phyloP scores from a whole-genome alignment of 2,888 invertebrate species.

The Leptopilina drosophilae region DNA sequence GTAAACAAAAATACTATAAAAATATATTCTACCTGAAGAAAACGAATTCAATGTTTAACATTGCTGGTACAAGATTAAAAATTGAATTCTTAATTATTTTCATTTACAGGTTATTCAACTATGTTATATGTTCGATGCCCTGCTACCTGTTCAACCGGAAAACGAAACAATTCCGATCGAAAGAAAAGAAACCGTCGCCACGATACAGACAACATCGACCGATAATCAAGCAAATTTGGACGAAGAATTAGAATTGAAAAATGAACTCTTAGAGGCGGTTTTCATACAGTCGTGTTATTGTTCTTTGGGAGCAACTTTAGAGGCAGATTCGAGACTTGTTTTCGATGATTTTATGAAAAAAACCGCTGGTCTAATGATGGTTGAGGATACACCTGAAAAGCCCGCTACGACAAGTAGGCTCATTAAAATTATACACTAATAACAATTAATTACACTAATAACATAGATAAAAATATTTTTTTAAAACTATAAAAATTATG shows the following conservation, averaged over 20 bases:
- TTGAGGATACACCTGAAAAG: conserved; percentile 82
- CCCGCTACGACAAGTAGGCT: conserved; percentile 81
- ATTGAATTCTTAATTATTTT: neutral
- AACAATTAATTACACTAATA: too few species aligned
- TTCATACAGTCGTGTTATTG: conserved; percentile 86
- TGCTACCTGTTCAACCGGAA: conserved; percentile 77
- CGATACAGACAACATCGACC: conserved; percentile 76
- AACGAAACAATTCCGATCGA: conserved; percentile 44
- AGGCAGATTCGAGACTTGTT: conserved; percentile 83
- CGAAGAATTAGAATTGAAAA: conserved; percentile 75
- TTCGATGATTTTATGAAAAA: conserved; percentile 91
- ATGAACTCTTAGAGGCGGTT: conserved; percentile 70
- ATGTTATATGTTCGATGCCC: conserved; percentile 87
- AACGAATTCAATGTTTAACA: too few species aligned
- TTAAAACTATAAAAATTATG: too few species aligned
- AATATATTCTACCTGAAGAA: too few species aligned
- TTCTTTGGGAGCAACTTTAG: conserved; percentile 89
- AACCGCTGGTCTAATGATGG: conserved; percentile 83
- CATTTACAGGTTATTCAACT: conserved; percentile 80
- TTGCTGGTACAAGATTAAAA: neutral
- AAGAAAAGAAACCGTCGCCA: conserved; percentile 72
- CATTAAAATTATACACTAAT: neutral
- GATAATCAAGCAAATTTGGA: conserved; percentile 75
- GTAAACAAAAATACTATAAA: too few species aligned
- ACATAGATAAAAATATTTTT: too few species aligned